Percentiles rank a stretch among this genome's conserved stretches.
Conservation (phyloP, 2,113 vertebrate genomes). For the Cariama cristata region DNA sequence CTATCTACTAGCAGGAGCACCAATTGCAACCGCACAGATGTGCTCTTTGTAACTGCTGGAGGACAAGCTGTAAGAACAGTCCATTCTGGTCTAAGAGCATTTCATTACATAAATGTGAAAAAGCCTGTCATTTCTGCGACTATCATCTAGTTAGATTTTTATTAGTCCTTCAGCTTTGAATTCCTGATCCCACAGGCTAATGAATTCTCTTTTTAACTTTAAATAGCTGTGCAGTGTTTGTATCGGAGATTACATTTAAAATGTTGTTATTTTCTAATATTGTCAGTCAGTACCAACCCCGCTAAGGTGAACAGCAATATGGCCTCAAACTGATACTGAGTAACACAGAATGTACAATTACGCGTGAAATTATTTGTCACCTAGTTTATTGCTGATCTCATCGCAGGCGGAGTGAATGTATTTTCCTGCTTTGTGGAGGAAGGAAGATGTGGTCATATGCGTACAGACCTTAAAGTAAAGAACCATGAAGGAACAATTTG, state of each 20-base stretch:
- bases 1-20: background rate
- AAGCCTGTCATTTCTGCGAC: background rate
- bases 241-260: background rate
- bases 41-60: background rate
- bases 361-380: background rate
- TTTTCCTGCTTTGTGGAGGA: background rate
- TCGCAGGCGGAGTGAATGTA: background rate
- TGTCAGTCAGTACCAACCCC: background rate
- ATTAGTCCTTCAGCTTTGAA: conserved; percentile 16
- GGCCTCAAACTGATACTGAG: background rate
- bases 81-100: background rate
- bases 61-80: background rate
- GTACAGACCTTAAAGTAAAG: background rate
- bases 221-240: background rate
- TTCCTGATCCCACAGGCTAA: background rate
- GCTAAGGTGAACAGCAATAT: background rate
- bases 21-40: background rate
- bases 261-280: background rate
- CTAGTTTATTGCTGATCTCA: background rate
- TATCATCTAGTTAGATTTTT: background rate
- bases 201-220: background rate
- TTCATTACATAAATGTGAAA: background rate
- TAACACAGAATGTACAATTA: background rate
- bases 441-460: background rate
- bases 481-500: background rate